Percentiles rank a stretch among this genome's conserved stretches.
These are phyloP conservation scores for Pyrrhura leucotis DNA, from an alignment of 2,797 vertebrate species.

Conservation along the genomic window DNA sequence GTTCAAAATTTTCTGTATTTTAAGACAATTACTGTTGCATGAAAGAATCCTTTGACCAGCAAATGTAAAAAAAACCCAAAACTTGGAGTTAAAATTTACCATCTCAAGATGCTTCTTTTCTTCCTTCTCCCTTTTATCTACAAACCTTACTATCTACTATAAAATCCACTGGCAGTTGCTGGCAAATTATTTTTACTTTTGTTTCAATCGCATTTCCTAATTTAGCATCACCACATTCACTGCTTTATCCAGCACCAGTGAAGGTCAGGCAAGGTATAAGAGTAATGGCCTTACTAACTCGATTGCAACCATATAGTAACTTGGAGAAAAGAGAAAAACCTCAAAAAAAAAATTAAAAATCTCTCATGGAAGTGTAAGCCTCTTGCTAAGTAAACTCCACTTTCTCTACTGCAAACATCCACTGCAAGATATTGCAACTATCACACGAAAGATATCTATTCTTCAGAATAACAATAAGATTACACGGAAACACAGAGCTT, in stretches of 20 bases:
- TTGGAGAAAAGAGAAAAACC: background rate
- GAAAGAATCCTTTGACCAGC: background rate
- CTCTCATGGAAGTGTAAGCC: background rate
- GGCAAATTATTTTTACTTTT: background rate
- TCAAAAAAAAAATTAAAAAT: background rate
- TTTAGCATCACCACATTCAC: background rate
- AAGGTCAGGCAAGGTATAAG: background rate
- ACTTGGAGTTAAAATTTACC: background rate
- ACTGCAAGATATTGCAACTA: background rate
- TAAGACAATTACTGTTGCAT: background rate
- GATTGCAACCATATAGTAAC: background rate
- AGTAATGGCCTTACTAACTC: background rate
- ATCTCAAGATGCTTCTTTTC: background rate
- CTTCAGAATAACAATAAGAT: background rate
- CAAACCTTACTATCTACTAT: background rate
- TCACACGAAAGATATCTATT: background rate
- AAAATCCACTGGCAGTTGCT: background rate
- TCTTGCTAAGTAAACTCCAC: background rate
- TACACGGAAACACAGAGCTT: background rate
- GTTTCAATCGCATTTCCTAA: background rate
- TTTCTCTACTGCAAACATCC: background rate
- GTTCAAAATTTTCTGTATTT: background rate
- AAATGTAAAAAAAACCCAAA: background rate
- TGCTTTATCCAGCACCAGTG: background rate
- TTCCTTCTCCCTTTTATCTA: background rate